Evolutionary conservation across 2,113 vertebrate genomes (phyloP), one percentile per base, ranked within the genome.

Genomic region (Manacus vitellinus): DNA sequence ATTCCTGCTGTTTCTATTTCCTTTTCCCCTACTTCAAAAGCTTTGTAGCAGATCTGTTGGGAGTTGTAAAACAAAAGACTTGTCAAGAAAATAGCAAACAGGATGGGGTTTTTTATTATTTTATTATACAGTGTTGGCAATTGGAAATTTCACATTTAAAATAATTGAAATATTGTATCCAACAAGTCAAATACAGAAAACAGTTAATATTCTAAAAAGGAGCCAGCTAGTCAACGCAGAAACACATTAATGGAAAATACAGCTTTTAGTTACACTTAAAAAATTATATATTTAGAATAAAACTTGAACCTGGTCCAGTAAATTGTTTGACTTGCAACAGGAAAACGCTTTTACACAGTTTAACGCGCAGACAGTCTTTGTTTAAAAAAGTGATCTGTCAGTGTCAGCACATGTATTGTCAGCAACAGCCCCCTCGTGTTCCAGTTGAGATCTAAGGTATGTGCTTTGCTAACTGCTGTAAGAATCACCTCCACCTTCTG

Each of bases 111-210:
- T 56, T 90, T 72, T 63, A 66, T 12, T 41, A 22, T 95, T 96
- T 97, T 97, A 97, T 97, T 97, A 96, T 94, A 97, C 96, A 97
- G 91, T 96, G 95, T 97, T 94, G 96, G 96, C 96, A 95, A 84
- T 95, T 96, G 95, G 95, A 96, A 97, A 97, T 92, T 95, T 95
- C 95, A 97, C 94, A 96, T 97, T 97, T 96, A 94, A 97, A 97
- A 97, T 96, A 93, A 97, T 95, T 85, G 97, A 98, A 97, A 93
- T 92, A 98, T 98, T 95, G 98, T 98, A 99, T 98, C 99, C 98
- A 98, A 99, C 98, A 96, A 98, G 96, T 97, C 96, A 98, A 98
- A 98, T 97, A 98, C 98, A 98, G 98, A 98, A 97, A 98, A 98
- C 97, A 98, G 97, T 98, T 98, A 98, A 98, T 98, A 98, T 98